phyloP scores from a whole-genome alignment of 2,113 vertebrate species.

The Crotalus viridis region DNA sequence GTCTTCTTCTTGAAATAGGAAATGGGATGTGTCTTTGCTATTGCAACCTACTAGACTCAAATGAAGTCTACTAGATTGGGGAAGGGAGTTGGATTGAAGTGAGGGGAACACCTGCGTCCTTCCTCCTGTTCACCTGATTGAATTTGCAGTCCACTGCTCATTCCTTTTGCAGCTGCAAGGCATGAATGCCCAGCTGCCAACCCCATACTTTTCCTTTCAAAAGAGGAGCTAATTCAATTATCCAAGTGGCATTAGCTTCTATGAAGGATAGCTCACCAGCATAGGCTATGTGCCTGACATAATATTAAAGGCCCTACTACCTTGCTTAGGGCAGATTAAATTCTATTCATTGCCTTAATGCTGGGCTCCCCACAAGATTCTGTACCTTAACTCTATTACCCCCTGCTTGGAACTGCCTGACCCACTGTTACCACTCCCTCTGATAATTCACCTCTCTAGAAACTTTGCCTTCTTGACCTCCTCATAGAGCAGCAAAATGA shows the following conservation, averaged over 20 bases:
- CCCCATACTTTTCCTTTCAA: conserved; percentile 78
- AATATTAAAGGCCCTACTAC: conserved; percentile 82
- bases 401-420: conserved; percentile 75
- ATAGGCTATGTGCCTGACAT: conserved; percentile 72
- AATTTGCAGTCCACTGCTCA: conserved; percentile 75
- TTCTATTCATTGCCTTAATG: conserved; percentile 84
- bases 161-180: conserved; percentile 76
- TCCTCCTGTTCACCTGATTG: conserved; percentile 74
- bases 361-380: conserved; percentile 72
- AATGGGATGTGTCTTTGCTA: not conserved
- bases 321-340: conserved; percentile 88
- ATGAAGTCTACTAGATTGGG: not conserved
- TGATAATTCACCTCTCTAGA: conserved; percentile 83
- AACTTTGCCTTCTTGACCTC: conserved; percentile 92
- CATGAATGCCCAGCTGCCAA: conserved; percentile 80
- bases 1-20: not conserved
- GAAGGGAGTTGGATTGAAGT: not conserved
- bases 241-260: conserved; percentile 80
- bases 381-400: conserved; percentile 86
- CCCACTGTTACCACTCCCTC: conserved; percentile 74
- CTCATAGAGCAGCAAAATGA: conserved; percentile 34
- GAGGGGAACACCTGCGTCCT: conserved; percentile 37
- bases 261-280: conserved; percentile 80
- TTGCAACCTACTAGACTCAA: not conserved
- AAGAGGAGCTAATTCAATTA: conserved; percentile 90